Conservation (phyloP, 2,113 vertebrate species). For the Osmerus eperlanus region DNA sequence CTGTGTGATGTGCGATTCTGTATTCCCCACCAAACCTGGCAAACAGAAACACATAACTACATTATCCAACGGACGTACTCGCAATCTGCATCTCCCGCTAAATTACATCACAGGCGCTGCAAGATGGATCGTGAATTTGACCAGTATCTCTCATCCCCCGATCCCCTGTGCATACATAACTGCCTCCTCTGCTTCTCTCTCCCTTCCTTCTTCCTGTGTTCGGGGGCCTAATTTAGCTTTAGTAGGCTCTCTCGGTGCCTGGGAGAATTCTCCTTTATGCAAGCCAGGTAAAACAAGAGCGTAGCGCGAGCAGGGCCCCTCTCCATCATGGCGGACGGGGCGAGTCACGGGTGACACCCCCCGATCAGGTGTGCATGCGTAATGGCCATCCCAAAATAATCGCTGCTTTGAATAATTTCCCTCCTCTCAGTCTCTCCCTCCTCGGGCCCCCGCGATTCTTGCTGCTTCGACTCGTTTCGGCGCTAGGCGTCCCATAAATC, state of each 20-base stretch:
- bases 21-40: background rate
- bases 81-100: too few relatives aligned
- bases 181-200: slow-evolving; percentile 34
- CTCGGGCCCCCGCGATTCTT: slow-evolving; percentile 74
- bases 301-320: slow-evolving; percentile 68
- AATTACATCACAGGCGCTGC: slow-evolving; percentile 6
- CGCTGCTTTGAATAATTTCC: slow-evolving; percentile 89
- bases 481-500: slow-evolving; percentile 90
- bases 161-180: slow-evolving; percentile 68
- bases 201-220: slow-evolving; percentile 57
- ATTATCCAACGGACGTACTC: slow-evolving; percentile 34
- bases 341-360: slow-evolving; percentile 81
- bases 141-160: slow-evolving; percentile 66
- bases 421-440: slow-evolving; percentile 63
- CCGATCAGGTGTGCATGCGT: slow-evolving; percentile 91
- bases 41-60: slow-evolving; percentile 29
- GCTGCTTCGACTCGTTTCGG: slow-evolving; percentile 92
- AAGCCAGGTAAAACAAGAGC: slow-evolving; percentile 79
- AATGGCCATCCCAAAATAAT: slow-evolving; percentile 91
- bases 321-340: slow-evolving; percentile 82
- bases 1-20: background rate
- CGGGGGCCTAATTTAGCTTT: slow-evolving; percentile 74
- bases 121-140: slow-evolving; percentile 69
- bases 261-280: slow-evolving; percentile 79
- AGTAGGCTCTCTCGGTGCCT: slow-evolving; percentile 70